Evolutionary conservation across 1,140 invertebrate species (phyloP).

Genomic region (Drosophila pseudoobscura): DNA sequence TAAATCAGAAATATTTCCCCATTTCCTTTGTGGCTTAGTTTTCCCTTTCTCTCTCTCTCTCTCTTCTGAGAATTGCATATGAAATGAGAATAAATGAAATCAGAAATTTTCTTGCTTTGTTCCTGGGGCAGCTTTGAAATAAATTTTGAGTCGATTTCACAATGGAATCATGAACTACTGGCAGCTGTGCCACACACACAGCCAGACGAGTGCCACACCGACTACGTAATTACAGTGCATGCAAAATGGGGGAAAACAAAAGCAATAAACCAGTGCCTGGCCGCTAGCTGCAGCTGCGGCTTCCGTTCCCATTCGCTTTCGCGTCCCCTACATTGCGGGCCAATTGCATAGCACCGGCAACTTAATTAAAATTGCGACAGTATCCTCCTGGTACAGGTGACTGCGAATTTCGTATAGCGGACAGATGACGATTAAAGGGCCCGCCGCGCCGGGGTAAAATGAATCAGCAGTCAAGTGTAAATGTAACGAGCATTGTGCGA

Average conservation of each 20-base stretch:
- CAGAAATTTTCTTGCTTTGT: conserved; percentile 34
- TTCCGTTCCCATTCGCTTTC: conserved; percentile 1
- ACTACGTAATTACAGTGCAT: conserved; percentile 61
- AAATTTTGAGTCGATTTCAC: conserved; percentile 70
- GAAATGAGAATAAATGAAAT: conserved; percentile 11
- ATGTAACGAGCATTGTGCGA: conserved; percentile 54
- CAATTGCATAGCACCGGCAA: conserved; percentile 31
- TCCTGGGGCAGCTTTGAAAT: conserved; percentile 41
- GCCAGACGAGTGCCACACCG: conserved; percentile 2
- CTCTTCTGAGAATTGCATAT: too few species aligned
- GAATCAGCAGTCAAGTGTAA: conserved; percentile 52
- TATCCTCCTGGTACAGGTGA: conserved; percentile 23
- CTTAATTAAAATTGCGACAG: conserved; percentile 75
- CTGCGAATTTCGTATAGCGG: conserved; percentile 25
- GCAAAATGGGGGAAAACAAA: conserved; percentile 58
- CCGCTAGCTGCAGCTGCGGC: conserved; percentile 26
- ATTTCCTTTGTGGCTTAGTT: too few species aligned
- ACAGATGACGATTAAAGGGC: conserved; percentile 51
- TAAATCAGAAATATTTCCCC: too few species aligned
- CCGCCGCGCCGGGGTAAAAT: conserved; percentile 7
- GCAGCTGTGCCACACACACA: conserved; percentile 27
- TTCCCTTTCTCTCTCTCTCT: too few species aligned
- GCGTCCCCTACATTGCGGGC: background rate
- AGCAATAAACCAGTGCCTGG: conserved; percentile 64
- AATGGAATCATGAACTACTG: conserved; percentile 44